Percentiles rank a stretch among this genome's conserved stretches.
phyloP scores from a whole-genome alignment of 2,797 vertebrate genomes.

The Eremophila alpestris region DNA sequence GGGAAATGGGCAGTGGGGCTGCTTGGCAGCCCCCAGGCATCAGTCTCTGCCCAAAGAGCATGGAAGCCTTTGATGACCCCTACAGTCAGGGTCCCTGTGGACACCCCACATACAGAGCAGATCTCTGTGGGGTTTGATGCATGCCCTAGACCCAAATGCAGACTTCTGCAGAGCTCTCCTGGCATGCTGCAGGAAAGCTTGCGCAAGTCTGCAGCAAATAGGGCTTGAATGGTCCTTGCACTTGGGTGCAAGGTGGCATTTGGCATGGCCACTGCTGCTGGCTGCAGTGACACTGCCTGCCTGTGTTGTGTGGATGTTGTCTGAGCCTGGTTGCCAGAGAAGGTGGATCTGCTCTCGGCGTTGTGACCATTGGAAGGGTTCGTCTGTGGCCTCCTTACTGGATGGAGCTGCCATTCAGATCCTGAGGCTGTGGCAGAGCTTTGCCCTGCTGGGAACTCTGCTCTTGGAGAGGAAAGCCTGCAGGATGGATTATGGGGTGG shows the following conservation, averaged over 20 bases:
- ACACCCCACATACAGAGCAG: not conserved
- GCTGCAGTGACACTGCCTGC: not conserved
- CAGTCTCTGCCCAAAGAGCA: not conserved
- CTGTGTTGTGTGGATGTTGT: accelerated
- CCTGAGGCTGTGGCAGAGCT: not conserved
- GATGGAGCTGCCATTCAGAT: not conserved
- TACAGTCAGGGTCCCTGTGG: not conserved
- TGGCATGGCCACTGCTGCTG: not conserved
- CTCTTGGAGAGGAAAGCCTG: not conserved
- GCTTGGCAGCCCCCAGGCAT: not conserved
- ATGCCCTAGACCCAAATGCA: not conserved
- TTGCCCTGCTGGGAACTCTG: not conserved
- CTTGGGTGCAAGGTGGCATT: not conserved
- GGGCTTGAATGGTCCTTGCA: not conserved
- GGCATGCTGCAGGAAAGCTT: not conserved
- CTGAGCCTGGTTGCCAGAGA: not conserved
- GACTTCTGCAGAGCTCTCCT: not conserved
- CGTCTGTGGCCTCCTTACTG: not conserved
- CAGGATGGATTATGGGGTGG: not conserved
- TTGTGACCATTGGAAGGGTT: not conserved
- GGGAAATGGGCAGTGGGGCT: not conserved
- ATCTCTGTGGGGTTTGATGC: not conserved
- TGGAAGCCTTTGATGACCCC: not conserved
- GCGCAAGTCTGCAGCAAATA: accelerated
- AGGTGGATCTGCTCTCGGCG: not conserved